A percentile compares a stretch with the other conserved stretches of the same genome.
These are phyloP conservation scores for Dynastes grantii DNA, from an alignment of 2,888 invertebrate species.

Conservation along the genomic window DNA sequence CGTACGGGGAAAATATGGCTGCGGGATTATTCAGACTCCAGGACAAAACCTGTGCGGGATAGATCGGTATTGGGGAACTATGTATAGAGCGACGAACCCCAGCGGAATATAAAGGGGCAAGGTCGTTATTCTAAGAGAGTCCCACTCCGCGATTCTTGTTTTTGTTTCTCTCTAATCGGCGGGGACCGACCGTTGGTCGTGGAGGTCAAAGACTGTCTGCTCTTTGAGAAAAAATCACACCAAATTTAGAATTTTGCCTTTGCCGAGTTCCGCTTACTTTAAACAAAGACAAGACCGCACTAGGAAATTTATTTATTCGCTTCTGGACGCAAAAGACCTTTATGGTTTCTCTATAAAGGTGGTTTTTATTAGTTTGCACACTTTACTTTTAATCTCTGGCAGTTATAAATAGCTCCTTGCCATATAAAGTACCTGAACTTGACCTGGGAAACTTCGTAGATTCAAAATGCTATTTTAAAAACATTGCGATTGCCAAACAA, in stretches of 20 bases:
- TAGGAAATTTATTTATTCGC: background rate
- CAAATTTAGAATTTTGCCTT: slow-evolving; percentile 33
- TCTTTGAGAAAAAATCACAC: slow-evolving; percentile 34
- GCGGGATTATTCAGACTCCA: slow-evolving; percentile 32
- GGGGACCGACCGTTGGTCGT: slow-evolving; percentile 24
- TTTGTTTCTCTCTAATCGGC: slow-evolving; percentile 18
- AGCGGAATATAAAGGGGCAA: slow-evolving; percentile 21
- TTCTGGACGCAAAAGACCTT: background rate
- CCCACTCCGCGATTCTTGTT: slow-evolving; percentile 25
- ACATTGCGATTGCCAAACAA: too few relatives aligned
- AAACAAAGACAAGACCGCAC: background rate
- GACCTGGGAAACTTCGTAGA: too few relatives aligned
- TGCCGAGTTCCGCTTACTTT: background rate
- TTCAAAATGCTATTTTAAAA: too few relatives aligned
- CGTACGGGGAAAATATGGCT: background rate
- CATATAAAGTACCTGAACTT: background rate
- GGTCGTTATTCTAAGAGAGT: slow-evolving; percentile 38
- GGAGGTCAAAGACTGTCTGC: slow-evolving; percentile 50
- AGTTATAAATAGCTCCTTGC: background rate
- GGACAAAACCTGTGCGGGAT: slow-evolving; percentile 24
- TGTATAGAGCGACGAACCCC: slow-evolving; percentile 20
- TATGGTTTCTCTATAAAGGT: background rate
- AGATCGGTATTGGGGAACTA: slow-evolving; percentile 33
- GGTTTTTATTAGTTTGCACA: background rate
- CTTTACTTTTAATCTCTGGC: background rate